Base-by-base conservation (phyloP, 2,113 vertebrate species). In the Hemiprocne comata region DNA sequence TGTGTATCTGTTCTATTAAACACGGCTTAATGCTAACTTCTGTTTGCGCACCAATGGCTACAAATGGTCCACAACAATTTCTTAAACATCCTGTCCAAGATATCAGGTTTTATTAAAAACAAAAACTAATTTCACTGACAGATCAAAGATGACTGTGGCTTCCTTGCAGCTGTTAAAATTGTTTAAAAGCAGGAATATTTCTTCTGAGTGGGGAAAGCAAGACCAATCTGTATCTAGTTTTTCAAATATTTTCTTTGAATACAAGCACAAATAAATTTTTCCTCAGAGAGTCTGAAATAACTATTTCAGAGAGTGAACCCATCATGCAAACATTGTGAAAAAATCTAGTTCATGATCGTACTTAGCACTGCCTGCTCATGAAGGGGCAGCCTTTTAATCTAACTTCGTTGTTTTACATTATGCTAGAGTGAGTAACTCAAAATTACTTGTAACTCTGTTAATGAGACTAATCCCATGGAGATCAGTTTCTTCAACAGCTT, bases 61-160 rank as follows among this genome's bases (percentile, higher is more conserved):
- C 44, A 66, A 61, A 11, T 90, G 29, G 42, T 74, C 78, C 48
- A 34, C 48, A 76, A 72, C 18, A 6, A 66, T 54, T 90, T 92
- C 73, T 91, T 87, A 85, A 87, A 67, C 38, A 64, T 29, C 50
- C 80, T 78, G 58, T 61, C 70, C 28, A 89, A 87, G 58, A 89
- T 42, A 89, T 90, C 83, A 92, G 26, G 76, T 94, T 95, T 96
- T 95, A 95, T 94, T 92, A 95, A 85, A 54, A 95, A 82, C 0
- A 17, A 94, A 87, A 94, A 85, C 14, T 91, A 66, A 94, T 94
- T 96, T 82, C 89, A 90, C n/a, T 95, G 84, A 76, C 78, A 82
- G 57, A 96, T 85, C 95, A 94, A 96, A 94, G 78, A 92, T 54
- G 38, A 87, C 54, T 38, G 33, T 65, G 81, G 66, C 79, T 95